phyloP scores from a whole-genome alignment of 2,888 invertebrate species.

The Eudemis profundana region DNA sequence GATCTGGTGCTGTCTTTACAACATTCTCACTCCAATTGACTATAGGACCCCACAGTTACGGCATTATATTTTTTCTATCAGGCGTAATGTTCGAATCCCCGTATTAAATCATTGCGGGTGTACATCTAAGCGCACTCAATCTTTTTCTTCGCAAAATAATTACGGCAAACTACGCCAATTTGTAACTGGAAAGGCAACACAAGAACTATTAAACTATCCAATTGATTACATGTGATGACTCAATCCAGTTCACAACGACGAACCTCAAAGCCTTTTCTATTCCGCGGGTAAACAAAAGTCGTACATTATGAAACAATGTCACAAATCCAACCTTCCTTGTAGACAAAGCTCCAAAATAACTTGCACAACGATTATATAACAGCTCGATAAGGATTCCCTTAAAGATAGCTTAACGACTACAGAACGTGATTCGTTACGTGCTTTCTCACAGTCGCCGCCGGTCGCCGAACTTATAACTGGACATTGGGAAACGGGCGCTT shows the following conservation, averaged over 20 bases:
- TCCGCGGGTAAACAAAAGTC: constrained; percentile 38
- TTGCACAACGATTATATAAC: constrained; percentile 38
- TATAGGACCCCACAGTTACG: too few relatives aligned
- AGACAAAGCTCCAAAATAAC: constrained; percentile 36
- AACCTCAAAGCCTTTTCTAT: constrained; percentile 3
- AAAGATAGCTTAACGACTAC: constrained; percentile 41
- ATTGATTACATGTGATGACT: constrained; percentile 8
- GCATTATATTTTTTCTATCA: neutral
- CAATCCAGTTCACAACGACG: constrained; percentile 20
- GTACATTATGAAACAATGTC: constrained; percentile 38
- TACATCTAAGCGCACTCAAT: constrained; percentile 17
- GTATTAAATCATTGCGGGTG: neutral
- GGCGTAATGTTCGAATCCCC: neutral
- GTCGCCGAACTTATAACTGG: constrained; percentile 32
- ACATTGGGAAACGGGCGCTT: constrained; percentile 38
- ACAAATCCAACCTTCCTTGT: constrained; percentile 26
- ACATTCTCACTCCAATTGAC: too few relatives aligned
- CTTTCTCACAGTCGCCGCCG: constrained; percentile 42
- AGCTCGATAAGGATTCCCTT: constrained; percentile 44
- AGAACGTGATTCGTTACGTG: constrained; percentile 41
- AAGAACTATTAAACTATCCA: constrained; percentile 20
- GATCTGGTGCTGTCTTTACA: too few relatives aligned
- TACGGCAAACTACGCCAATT: constrained; percentile 15
- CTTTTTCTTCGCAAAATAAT: constrained; percentile 10
- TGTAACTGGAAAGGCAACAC: constrained; percentile 21